Evolutionary conservation across 2,113 vertebrate genomes (phyloP), one percentile per base, ranked within the genome.

Genomic region (Phaethon lepturus): DNA sequence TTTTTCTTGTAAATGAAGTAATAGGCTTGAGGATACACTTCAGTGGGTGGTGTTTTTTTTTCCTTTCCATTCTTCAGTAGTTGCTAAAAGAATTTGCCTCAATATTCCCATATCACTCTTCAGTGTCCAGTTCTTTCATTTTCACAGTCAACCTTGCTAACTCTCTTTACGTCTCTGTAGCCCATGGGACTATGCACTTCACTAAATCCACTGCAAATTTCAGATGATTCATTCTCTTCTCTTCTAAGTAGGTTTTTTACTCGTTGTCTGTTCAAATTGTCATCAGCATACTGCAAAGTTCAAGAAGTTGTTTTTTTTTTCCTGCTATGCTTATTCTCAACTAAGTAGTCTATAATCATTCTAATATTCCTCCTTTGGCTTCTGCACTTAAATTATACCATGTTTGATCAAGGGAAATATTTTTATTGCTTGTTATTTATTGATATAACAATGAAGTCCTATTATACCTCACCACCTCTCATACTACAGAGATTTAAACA

Each of bases 131-230:
- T 50, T 84, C 56, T 90, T 96, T 88, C 42, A 74, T 88, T 96
- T 91, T 88, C 71, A 64, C 67, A 64, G 59, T 76, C 78, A 90
- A 44, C 85, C 44, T 92, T 67, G 31, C 38, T 92, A 9, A 55
- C 75, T 93, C 72, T 92, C 23, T 77, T 94, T 63, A 60, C 75
- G 59, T 94, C 68, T 77, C 52, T 78, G 58, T 66, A 83, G 68
- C 91, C 62, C 79, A 44, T 75, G 94, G 71, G 84, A 92, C 56
- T 72, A 6, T 62, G 49, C 82, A 60, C 63, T 66, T 92, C 49
- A 44, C 58, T 85, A 88, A 95, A 91, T 83, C 69, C 76, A 60
- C 59, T 88, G 66, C 16, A 77, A 90, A 94, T 94, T 91, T 92
- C 64, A 81, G 24, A 62, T 68, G 89, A 91, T 84, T 78, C 85